Evolutionary conservation across 2,113 vertebrate species (phyloP).

Genomic region (Barnardius zonarius): DNA sequence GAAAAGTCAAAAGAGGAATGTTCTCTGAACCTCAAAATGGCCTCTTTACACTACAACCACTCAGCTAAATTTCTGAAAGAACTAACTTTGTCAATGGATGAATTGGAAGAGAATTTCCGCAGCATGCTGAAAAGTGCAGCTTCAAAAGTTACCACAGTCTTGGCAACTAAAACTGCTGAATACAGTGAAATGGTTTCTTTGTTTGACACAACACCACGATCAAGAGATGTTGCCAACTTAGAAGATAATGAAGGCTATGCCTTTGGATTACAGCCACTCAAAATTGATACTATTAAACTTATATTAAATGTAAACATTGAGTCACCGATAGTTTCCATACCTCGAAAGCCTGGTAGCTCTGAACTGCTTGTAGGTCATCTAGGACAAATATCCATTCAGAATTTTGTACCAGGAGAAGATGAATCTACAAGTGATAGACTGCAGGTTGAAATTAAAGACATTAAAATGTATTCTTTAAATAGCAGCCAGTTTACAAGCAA

Average conservation of each 20-base stretch:
- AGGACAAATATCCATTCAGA: conserved; percentile 92
- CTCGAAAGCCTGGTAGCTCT: conserved; percentile 89
- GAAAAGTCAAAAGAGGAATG: conserved; percentile 91
- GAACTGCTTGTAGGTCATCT: conserved; percentile 93
- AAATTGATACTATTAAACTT: conserved; percentile 85
- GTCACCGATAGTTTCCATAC: conserved; percentile 92
- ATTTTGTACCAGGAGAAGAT: conserved; percentile 86
- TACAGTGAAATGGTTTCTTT: conserved; percentile 96
- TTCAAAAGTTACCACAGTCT: conserved; percentile 90
- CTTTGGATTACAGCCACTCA: conserved; percentile 8
- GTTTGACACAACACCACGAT: conserved; percentile 84
- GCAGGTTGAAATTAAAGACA: conserved; percentile 93
- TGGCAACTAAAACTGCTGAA: conserved; percentile 93
- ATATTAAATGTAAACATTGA: conserved; percentile 92
- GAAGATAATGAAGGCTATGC: conserved; percentile 77
- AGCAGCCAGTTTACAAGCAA: conserved; percentile 78
- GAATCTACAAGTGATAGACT: conserved; percentile 82
- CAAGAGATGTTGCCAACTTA: conserved; percentile 70
- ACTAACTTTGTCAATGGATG: conserved; percentile 90
- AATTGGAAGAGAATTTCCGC: conserved; percentile 92
- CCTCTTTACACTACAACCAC: conserved; percentile 96
- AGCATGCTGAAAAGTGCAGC: conserved; percentile 93
- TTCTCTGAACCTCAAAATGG: conserved; percentile 88
- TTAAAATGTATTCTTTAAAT: conserved; percentile 93
- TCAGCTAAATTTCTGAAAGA: conserved; percentile 94